Percentiles rank a stretch among this genome's conserved stretches.
Evolutionary conservation across 2,888 invertebrate genomes (phyloP).

Genomic region (Chymomyza amoena): DNA sequence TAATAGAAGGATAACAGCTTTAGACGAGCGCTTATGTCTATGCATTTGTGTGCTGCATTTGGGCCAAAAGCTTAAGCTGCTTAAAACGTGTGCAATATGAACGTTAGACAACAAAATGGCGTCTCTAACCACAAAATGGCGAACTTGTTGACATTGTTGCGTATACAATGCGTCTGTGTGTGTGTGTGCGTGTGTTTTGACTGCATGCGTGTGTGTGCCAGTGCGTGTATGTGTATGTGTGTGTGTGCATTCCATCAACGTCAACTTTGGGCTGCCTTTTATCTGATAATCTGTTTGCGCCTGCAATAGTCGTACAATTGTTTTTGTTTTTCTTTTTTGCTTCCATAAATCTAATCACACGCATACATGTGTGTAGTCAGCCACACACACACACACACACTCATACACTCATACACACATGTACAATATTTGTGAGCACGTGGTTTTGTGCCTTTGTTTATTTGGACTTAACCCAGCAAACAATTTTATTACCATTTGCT

Average conservation of each 20-base stretch:
- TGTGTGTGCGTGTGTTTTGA: constrained; percentile 7
- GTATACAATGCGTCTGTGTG: not conserved
- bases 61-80: constrained; percentile 43
- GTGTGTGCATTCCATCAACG: constrained; percentile 24
- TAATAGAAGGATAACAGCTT: not conserved
- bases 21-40: no score
- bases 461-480: no score
- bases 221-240: constrained; percentile 5
- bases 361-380: constrained; percentile 8
- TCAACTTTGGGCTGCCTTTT: not conserved
- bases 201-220: constrained; percentile 11
- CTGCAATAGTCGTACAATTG: not conserved
- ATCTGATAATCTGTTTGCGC: not conserved
- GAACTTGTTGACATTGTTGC: constrained; percentile 13
- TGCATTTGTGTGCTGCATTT: not conserved
- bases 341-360: constrained; percentile 41
- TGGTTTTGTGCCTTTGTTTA: constrained; percentile 32
- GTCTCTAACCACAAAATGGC: constrained; percentile 15
- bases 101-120: constrained; percentile 21
- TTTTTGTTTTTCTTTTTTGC: not conserved
- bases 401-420: constrained; percentile 9
- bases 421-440: constrained; percentile 38
- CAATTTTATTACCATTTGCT: no score
- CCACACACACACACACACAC: no score
- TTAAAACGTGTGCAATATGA: constrained; percentile 41